These are phyloP conservation scores for Xanthia togata DNA, from an alignment of 2,888 invertebrate genomes.

Conservation along the genomic window DNA sequence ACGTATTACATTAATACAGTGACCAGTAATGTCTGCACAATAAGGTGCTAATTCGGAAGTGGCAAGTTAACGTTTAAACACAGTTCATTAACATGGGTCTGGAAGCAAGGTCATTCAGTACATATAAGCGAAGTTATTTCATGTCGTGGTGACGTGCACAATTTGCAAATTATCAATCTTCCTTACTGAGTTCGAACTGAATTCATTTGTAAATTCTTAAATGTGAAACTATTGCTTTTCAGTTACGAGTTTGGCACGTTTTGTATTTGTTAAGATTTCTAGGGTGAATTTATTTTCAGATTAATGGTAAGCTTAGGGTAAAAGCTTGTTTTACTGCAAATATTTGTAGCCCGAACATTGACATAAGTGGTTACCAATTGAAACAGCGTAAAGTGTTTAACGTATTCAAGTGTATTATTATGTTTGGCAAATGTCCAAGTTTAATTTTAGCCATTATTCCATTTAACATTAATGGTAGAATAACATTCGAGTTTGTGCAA, in stretches of 20 bases:
- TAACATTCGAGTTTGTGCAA: slow-evolving; percentile 37
- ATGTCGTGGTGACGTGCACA: slow-evolving; percentile 54
- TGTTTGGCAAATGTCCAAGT: slow-evolving; percentile 59
- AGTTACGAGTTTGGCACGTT: not conserved
- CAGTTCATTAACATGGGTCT: slow-evolving; percentile 78
- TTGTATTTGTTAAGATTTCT: not conserved
- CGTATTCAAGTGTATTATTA: slow-evolving; percentile 60
- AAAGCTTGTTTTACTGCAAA: slow-evolving; percentile 31
- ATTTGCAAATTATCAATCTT: slow-evolving; percentile 60
- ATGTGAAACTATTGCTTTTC: slow-evolving; percentile 3
- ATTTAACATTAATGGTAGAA: slow-evolving; percentile 51
- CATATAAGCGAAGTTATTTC: slow-evolving; percentile 51
- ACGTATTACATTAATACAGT: slow-evolving; percentile 48
- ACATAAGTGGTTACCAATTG: slow-evolving; percentile 51
- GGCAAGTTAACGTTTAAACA: slow-evolving; percentile 66
- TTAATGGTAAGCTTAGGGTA: slow-evolving; percentile 8
- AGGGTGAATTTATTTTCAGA: slow-evolving; percentile 1
- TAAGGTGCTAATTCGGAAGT: slow-evolving; percentile 79
- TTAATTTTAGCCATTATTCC: slow-evolving; percentile 57
- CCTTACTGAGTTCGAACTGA: slow-evolving; percentile 14
- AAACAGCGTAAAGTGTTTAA: slow-evolving; percentile 55
- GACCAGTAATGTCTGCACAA: slow-evolving; percentile 65
- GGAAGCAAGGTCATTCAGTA: slow-evolving; percentile 74
- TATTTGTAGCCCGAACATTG: slow-evolving; percentile 41
- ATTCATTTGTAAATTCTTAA: slow-evolving; percentile 20